These are phyloP conservation scores for Campylorhamphus procurvoides DNA, from an alignment of 2,113 vertebrate genomes.

Conservation along the genomic window DNA sequence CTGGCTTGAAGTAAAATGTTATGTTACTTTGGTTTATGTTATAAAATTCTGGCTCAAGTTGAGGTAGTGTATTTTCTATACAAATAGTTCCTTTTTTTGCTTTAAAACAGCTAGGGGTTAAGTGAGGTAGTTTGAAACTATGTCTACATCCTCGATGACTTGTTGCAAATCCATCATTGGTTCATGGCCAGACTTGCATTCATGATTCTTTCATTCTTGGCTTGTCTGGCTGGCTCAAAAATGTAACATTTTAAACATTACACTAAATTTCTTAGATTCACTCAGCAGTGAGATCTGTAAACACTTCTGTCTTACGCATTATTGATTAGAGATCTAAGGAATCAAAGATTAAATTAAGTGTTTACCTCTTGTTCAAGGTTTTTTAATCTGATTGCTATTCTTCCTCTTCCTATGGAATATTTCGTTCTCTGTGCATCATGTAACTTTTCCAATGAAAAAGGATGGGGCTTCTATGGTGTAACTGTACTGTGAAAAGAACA, in stretches of 20 bases:
- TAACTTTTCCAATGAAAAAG: neutral
- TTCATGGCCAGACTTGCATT: neutral
- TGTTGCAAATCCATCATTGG: neutral
- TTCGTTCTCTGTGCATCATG: neutral
- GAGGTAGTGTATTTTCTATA: neutral
- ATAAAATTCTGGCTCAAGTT: neutral
- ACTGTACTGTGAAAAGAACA: neutral
- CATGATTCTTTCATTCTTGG: neutral
- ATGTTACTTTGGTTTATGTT: neutral
- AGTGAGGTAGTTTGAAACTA: neutral
- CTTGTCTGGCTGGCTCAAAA: neutral
- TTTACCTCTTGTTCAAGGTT: neutral
- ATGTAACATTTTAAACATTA: neutral
- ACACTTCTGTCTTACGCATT: neutral
- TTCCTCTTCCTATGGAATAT: neutral
- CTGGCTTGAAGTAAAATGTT: neutral
- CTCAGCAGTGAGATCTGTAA: neutral
- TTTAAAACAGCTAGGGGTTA: neutral
- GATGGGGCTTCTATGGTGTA: neutral
- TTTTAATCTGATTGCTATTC: neutral
- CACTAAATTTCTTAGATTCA: neutral
- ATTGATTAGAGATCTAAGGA: neutral
- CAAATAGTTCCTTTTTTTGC: neutral
- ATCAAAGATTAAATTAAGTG: neutral
- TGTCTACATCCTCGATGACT: rapidly evolving